Conservation (phyloP, 2,113 vertebrate species). For the Poecilia latipinna region DNA sequence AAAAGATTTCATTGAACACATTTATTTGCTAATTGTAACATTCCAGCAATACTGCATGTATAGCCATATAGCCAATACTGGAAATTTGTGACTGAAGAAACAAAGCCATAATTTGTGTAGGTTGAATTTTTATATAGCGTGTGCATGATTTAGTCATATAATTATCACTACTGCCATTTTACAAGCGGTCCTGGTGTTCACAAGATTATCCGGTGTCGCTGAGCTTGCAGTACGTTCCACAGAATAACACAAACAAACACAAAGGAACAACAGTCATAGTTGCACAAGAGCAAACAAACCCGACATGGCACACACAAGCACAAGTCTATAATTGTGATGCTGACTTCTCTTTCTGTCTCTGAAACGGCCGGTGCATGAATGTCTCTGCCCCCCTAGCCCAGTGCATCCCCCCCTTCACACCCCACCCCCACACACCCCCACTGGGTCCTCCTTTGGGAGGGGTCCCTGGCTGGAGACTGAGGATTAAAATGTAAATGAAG, state of each 20-base stretch:
- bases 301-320: neutral
- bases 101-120: slow-evolving; percentile 63
- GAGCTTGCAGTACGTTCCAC: slow-evolving; percentile 43
- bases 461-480: slow-evolving; percentile 83
- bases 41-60: slow-evolving; percentile 68
- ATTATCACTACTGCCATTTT: slow-evolving; percentile 57
- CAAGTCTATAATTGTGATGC: slow-evolving; percentile 1
- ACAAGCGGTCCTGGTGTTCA: slow-evolving; percentile 51
- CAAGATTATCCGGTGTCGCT: slow-evolving; percentile 58
- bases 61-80: slow-evolving; percentile 45
- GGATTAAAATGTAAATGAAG: slow-evolving; percentile 79
- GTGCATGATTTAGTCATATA: slow-evolving; percentile 49
- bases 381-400: slow-evolving; percentile 84
- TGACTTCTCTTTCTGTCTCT: slow-evolving; percentile 60
- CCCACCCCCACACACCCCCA: slow-evolving; percentile 60
- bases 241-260: slow-evolving; percentile 13
- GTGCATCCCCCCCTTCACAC: slow-evolving; percentile 70
- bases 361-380: slow-evolving; percentile 70
- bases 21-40: slow-evolving; percentile 38
- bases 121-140: slow-evolving; percentile 56
- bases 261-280: slow-evolving; percentile 13
- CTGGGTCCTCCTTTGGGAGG: slow-evolving; percentile 84
- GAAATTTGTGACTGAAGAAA: slow-evolving; percentile 47
- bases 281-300: slow-evolving; percentile 22
- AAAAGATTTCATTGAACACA: slow-evolving; percentile 5